These are phyloP conservation scores for Premnoplex brunnescens DNA, from an alignment of 2,797 vertebrate genomes.

Conservation along the genomic window DNA sequence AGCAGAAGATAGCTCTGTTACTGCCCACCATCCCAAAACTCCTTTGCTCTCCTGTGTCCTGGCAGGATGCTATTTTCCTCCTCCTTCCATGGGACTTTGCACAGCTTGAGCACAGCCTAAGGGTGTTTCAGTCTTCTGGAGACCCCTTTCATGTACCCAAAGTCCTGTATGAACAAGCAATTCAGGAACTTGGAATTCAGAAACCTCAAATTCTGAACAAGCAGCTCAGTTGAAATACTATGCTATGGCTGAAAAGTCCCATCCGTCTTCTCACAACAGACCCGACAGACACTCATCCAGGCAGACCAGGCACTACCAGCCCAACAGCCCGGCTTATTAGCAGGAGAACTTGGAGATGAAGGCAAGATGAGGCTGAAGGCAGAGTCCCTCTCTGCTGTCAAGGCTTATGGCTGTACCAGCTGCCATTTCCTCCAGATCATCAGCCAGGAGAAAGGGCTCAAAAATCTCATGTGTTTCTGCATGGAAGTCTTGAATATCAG, in stretches of 20 bases:
- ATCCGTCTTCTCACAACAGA: background rate
- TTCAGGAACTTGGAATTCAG: background rate
- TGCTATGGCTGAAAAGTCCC: background rate
- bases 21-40: accelerated
- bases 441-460: background rate
- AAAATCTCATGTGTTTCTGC: background rate
- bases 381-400: background rate
- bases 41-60: background rate
- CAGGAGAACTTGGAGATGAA: background rate
- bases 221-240: background rate
- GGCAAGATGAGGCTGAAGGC: background rate
- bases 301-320: background rate
- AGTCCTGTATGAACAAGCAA: background rate
- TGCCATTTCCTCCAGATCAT: background rate
- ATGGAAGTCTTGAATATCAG: background rate
- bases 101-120: background rate
- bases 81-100: background rate
- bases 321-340: background rate
- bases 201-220: background rate
- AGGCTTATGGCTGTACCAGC: background rate
- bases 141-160: background rate
- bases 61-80: background rate
- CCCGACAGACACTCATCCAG: background rate
- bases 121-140: background rate
- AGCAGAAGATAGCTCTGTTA: background rate